Conservation (phyloP, 2,888 invertebrate species). For the Diplazon laetatorius region DNA sequence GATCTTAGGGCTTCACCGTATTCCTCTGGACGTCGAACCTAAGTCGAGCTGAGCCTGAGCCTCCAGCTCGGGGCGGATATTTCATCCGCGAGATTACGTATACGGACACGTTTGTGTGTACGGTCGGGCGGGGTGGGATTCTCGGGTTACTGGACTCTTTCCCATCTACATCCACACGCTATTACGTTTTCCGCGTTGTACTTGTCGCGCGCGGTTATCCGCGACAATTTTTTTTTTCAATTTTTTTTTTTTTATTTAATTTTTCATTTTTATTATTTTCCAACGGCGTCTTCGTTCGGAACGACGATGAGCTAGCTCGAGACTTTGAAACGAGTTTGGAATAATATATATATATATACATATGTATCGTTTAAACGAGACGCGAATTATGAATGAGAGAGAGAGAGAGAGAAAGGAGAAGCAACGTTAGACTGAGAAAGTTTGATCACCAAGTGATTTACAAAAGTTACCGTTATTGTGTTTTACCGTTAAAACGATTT, state of each 20-base stretch:
- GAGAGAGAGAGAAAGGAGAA: conserved; percentile 5
- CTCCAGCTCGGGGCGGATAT: conserved; percentile 30
- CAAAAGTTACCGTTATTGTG: conserved; percentile 61
- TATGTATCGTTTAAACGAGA: conserved; percentile 35
- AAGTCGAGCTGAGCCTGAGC: conserved; percentile 35
- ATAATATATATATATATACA: too few species aligned
- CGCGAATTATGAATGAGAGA: conserved; percentile 44
- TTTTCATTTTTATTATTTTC: conserved; percentile 1
- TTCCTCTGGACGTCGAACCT: conserved; percentile 24
- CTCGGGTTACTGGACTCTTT: conserved; percentile 60
- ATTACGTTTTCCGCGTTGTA: conserved; percentile 51
- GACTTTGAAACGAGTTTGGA: background rate
- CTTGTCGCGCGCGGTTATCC: conserved; percentile 44
- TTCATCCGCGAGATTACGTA: conserved; percentile 46
- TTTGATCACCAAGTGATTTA: conserved; percentile 2
- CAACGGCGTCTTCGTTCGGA: background rate
- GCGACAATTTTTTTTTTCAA: conserved; percentile 42
- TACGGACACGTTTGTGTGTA: too few species aligned
- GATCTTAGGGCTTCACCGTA: conserved; percentile 67
- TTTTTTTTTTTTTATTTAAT: background rate
- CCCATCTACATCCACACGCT: too few species aligned
- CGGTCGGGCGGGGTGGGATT: conserved; percentile 43
- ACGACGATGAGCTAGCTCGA: conserved; percentile 1
- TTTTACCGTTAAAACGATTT: conserved; percentile 54
- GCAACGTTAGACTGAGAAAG: background rate